Conservation (phyloP, 2,113 vertebrate species). For the Ptyas mucosa region DNA sequence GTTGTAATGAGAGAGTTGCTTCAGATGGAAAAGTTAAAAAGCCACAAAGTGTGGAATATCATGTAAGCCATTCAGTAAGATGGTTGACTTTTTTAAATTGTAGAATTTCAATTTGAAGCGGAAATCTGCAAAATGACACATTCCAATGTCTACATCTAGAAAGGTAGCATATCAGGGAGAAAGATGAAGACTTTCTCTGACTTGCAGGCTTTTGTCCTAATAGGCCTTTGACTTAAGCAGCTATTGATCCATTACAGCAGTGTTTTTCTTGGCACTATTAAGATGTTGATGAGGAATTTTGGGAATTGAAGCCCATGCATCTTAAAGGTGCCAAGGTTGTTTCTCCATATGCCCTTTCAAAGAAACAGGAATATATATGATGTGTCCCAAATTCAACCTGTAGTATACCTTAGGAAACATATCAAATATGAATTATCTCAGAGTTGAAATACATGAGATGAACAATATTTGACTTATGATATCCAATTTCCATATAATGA, state of each 20-base stretch:
- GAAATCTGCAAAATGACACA: neutral
- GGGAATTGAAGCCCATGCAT: neutral
- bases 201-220: neutral
- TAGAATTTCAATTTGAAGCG: neutral
- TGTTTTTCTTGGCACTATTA: neutral
- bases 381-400: neutral
- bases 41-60: neutral
- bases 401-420: neutral
- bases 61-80: neutral
- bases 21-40: neutral
- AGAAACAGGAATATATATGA: neutral
- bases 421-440: neutral
- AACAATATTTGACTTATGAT: neutral
- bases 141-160: neutral
- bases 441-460: neutral
- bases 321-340: neutral
- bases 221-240: neutral
- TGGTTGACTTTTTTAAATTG: neutral
- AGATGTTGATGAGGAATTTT: neutral
- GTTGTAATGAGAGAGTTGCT: too few species aligned
- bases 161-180: neutral
- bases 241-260: neutral
- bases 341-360: neutral
- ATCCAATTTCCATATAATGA: neutral
- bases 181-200: neutral